Conservation (phyloP, 2,113 vertebrate genomes). For the Perca fluviatilis region DNA sequence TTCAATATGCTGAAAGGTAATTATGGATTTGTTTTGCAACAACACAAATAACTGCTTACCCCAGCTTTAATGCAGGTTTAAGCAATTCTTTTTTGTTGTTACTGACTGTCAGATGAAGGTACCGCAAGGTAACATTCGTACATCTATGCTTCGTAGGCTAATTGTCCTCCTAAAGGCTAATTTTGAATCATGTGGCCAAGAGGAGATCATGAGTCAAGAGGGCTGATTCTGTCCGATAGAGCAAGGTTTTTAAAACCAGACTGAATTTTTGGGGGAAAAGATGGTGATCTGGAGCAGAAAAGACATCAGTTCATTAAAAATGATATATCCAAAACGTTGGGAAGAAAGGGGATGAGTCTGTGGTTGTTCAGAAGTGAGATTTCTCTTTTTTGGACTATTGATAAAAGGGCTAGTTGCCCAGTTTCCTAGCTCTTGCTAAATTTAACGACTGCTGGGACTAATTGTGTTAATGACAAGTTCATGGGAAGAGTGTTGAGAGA, state of each 20-base stretch:
- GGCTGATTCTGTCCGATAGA: slow-evolving; percentile 31
- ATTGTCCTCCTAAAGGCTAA: too few relatives aligned
- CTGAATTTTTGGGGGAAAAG: slow-evolving; percentile 15
- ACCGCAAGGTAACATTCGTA: neutral
- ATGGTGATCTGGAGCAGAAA: slow-evolving; percentile 8
- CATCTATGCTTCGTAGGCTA: too few relatives aligned
- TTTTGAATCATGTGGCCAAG: slow-evolving; percentile 32
- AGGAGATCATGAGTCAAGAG: slow-evolving; percentile 40
- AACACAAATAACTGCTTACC: too few relatives aligned
- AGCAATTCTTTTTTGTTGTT: neutral
- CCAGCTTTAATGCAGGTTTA: neutral
- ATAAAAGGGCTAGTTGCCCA: neutral
- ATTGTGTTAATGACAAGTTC: slow-evolving; percentile 19
- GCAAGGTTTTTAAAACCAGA: slow-evolving; percentile 17
- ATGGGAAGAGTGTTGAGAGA: slow-evolving; percentile 1
- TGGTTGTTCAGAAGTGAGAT: neutral
- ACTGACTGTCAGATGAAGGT: neutral
- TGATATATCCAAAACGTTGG: neutral
- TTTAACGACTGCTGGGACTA: neutral
- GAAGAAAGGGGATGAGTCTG: slow-evolving; percentile 9
- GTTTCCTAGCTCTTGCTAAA: neutral
- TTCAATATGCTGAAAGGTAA: too few relatives aligned
- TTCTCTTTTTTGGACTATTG: neutral
- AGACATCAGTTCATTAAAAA: neutral
- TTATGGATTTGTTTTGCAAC: too few relatives aligned